A percentile compares a stretch with the other conserved stretches of the same genome.
These are phyloP conservation scores for Neofelis nebulosa DNA, from an alignment of 2,113 vertebrate genomes.

Conservation along the genomic window DNA sequence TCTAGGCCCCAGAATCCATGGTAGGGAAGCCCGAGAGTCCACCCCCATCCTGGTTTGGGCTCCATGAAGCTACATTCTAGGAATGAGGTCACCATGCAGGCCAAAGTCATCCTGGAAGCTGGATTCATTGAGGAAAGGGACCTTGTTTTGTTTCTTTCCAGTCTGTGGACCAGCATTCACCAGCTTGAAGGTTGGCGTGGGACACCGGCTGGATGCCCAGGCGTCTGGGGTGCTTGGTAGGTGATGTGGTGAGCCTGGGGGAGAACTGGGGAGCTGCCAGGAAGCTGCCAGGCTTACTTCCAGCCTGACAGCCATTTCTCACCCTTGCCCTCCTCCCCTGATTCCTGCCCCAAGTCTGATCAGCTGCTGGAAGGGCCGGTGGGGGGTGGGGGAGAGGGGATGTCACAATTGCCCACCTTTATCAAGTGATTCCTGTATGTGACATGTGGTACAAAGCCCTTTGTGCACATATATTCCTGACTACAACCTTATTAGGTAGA, in stretches of 20 bases:
- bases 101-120: background rate
- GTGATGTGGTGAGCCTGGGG: constrained; percentile 33
- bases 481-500: background rate
- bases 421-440: background rate
- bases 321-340: background rate
- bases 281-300: background rate
- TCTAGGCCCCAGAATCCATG: background rate
- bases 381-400: background rate
- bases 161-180: constrained; percentile 90
- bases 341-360: background rate
- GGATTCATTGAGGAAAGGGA: background rate
- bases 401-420: background rate
- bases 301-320: background rate
- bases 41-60: background rate
- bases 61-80: background rate
- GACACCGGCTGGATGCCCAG: constrained; percentile 90
- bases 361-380: background rate
- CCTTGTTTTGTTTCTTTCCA: constrained; percentile 70
- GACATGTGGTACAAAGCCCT: background rate
- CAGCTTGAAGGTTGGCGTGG: constrained; percentile 88
- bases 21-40: background rate
- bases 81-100: background rate
- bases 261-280: background rate
- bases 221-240: constrained; percentile 94
- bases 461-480: background rate